Evolutionary conservation across 1,140 invertebrate species (phyloP), one percentile per base, ranked within the genome.

Genomic region (Phymastichus coffea): DNA sequence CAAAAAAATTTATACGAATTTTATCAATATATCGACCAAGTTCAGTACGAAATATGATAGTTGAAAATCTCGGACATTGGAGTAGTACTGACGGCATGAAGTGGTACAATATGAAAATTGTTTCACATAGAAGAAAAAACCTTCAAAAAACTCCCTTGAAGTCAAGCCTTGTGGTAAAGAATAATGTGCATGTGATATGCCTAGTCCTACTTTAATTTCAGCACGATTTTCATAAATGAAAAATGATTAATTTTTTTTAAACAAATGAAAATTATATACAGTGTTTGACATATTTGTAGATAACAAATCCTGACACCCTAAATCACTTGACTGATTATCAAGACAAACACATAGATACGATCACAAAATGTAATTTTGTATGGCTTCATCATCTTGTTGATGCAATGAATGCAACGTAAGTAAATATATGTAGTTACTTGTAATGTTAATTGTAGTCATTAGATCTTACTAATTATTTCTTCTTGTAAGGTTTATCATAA

Each of bases 331-430:
- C 76, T 4, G 85, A 87, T 75, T 83, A 81, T 72, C 63, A 80
- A 77, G 75, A 85, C 51, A 83, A 81, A 56, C 80, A 84, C 57
- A 77, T 86, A 40, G 86, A 88, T 63, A 81, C 84, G 4, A 81
- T 86, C 40, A 82, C 84, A 9, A 88, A 87, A 71, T 82, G 83
- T 15, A 86, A 83, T 72, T 87, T 83, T 68, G 73, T 80, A 2
- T 81, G 84, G 54, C 78, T 85, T 6, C 71, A 81, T 65, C 79
- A 84, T 64, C 67, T 87, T 10, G 63, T 79, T 2, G 78, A 83
- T 52, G 81, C 81, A 48, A 70, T 87, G 46, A 87, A 87, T 64
- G 84, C 82, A 15, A 81, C 74, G 58, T 80, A 63, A 70, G 71
- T 71, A 35, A 14, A 28, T n/a, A n/a, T n/a, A n/a, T n/a, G n/a